Percentiles rank a stretch among this genome's conserved stretches.
Evolutionary conservation across 2,888 invertebrate genomes (phyloP).

Genomic region (Ephialtes manifestator): DNA sequence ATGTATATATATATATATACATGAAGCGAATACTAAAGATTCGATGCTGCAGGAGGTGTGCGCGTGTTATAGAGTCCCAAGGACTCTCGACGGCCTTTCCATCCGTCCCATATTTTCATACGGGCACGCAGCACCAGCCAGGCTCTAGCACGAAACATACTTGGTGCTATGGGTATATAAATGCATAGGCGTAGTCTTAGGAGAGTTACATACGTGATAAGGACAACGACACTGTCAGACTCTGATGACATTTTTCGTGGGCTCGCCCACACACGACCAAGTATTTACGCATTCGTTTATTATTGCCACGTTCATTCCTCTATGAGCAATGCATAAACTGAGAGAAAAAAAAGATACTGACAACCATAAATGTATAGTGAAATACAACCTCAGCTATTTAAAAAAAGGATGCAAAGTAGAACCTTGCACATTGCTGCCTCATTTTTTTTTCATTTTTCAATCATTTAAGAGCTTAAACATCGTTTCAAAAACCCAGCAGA

Average conservation of each 20-base stretch:
- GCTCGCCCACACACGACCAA: slow-evolving; percentile 23
- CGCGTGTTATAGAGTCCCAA: slow-evolving; percentile 46
- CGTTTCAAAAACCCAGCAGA: no score
- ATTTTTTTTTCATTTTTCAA: no score
- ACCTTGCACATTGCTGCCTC: no score
- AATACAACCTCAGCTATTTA: no score
- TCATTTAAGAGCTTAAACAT: no score
- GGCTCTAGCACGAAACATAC: slow-evolving; percentile 19
- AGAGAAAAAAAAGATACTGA: no score
- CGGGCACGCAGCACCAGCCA: slow-evolving; percentile 18
- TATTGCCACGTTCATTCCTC: slow-evolving; percentile 8
- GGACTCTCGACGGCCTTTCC: slow-evolving; percentile 65
- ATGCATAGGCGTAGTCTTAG: slow-evolving; percentile 22
- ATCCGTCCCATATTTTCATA: slow-evolving; percentile 57
- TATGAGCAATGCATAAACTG: slow-evolving; percentile 3
- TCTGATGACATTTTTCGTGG: slow-evolving; percentile 28
- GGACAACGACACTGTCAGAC: background rate
- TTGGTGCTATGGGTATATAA: background rate
- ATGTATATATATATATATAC: slow-evolving; percentile 11
- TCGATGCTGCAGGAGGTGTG: slow-evolving; percentile 24
- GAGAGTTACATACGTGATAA: background rate
- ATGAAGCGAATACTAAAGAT: slow-evolving; percentile 12
- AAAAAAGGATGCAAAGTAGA: no score
- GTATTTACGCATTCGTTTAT: background rate
- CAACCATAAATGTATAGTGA: no score